phyloP scores from a whole-genome alignment of 2,113 vertebrate genomes.

The Anolis sagrei region DNA sequence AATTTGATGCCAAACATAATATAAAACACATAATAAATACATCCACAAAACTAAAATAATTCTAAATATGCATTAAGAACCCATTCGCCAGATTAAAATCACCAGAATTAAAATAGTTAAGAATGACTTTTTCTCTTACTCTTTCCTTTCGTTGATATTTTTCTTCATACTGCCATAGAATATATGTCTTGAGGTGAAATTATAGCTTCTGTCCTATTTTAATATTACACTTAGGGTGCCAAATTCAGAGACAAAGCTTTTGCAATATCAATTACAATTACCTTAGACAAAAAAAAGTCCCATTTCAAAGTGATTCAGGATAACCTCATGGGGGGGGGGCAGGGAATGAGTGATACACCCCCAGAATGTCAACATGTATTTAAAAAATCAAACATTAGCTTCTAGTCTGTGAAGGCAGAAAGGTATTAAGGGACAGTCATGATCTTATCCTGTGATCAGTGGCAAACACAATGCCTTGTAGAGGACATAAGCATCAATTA shows the following conservation, averaged over 20 bases:
- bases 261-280: slow-evolving; percentile 36
- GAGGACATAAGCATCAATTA: slow-evolving; percentile 29
- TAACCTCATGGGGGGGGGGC: slow-evolving; percentile 53
- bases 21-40: no score
- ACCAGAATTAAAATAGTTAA: no score
- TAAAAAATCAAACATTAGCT: slow-evolving; percentile 52
- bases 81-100: no score
- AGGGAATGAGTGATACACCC: slow-evolving; percentile 28
- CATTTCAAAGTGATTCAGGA: slow-evolving; percentile 34
- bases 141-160: no score
- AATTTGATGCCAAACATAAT: no score
- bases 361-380: slow-evolving; percentile 56
- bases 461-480: slow-evolving; percentile 24
- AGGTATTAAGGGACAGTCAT: slow-evolving; percentile 44
- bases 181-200: slow-evolving; percentile 15
- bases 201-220: slow-evolving; percentile 29
- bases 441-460: slow-evolving; percentile 29
- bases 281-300: slow-evolving; percentile 35
- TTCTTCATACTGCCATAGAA: background rate
- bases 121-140: background rate
- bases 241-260: slow-evolving; percentile 39
- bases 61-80: no score
- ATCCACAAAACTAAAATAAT: no score
- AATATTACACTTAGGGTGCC: slow-evolving; percentile 16
- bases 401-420: slow-evolving; percentile 38